A percentile compares a stretch with the other conserved stretches of the same genome.
Conservation (phyloP, 2,888 invertebrate genomes). For the Mechanitis mazaeus region DNA sequence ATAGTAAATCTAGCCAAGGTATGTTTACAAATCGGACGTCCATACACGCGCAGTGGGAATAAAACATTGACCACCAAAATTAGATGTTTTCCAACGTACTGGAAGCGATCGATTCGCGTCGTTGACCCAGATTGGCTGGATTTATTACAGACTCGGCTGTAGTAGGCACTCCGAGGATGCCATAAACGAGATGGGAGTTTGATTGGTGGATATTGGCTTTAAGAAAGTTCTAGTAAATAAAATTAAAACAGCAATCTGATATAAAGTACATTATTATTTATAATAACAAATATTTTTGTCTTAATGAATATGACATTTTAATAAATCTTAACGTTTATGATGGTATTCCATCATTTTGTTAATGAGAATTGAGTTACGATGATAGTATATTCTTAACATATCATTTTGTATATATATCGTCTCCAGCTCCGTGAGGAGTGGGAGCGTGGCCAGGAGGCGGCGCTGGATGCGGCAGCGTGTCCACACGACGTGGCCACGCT, state of each 20-base stretch:
- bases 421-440: conserved; percentile 91
- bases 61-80: conserved; percentile 52
- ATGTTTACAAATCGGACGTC: conserved; percentile 31
- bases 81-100: conserved; percentile 54
- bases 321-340: too few species aligned
- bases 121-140: conserved; percentile 44
- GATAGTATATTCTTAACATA: too few species aligned
- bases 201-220: conserved; percentile 14
- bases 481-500: conserved; percentile 96
- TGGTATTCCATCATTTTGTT: too few species aligned
- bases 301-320: too few species aligned
- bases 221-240: too few species aligned
- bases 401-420: neutral
- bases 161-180: conserved; percentile 26
- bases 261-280: too few species aligned
- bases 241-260: too few species aligned
- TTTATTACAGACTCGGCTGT: conserved; percentile 40
- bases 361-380: too few species aligned
- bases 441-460: conserved; percentile 85
- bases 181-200: conserved; percentile 28
- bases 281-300: too few species aligned
- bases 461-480: conserved; percentile 86
- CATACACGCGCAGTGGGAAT: conserved; percentile 34
- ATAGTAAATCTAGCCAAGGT: conserved; percentile 30
- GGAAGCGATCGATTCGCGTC: conserved; percentile 34